phyloP scores from a whole-genome alignment of 2,888 invertebrate genomes.

The Macaria notata region DNA sequence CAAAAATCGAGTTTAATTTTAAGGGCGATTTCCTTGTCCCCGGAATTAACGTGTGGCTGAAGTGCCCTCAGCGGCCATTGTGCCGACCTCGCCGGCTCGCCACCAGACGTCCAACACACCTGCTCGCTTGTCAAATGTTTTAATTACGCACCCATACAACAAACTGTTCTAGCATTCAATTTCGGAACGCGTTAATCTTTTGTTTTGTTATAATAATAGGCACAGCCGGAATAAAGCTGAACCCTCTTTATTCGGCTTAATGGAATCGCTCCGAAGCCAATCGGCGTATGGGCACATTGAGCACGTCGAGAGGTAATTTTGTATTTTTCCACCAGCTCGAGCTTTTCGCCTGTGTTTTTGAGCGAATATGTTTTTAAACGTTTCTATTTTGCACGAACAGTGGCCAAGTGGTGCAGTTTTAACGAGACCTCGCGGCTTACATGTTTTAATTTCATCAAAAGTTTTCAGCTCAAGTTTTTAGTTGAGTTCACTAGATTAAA shows the following conservation, averaged over 20 bases:
- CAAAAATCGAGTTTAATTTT: conserved; percentile 65
- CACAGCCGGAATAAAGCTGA: conserved; percentile 6
- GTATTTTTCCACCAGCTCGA: conserved; percentile 13
- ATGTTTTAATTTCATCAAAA: conserved; percentile 9
- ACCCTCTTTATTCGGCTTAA: conserved; percentile 29
- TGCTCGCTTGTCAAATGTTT: conserved; percentile 35
- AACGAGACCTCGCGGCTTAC: conserved; percentile 11
- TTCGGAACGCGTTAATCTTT: conserved; percentile 35
- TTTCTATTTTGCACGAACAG: conserved; percentile 2
- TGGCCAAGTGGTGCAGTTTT: conserved; percentile 7
- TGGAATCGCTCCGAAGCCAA: conserved; percentile 25
- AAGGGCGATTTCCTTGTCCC: conserved; percentile 62
- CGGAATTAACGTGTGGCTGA: conserved; percentile 60
- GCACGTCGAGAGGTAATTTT: conserved; percentile 21
- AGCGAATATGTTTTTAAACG: conserved; percentile 6
- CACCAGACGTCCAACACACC: conserved; percentile 30
- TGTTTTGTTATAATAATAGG: conserved; percentile 35
- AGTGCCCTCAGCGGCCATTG: conserved; percentile 68
- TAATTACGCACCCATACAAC: conserved; percentile 39
- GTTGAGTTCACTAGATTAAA: neutral
- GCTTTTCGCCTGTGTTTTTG: conserved; percentile 1
- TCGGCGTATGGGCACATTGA: conserved; percentile 22
- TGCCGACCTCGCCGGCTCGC: conserved; percentile 47
- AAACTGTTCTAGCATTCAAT: conserved; percentile 34
- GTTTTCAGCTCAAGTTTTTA: neutral